These are phyloP conservation scores for Drosophila histrio DNA, from an alignment of 2,888 invertebrate genomes.

Conservation along the genomic window DNA sequence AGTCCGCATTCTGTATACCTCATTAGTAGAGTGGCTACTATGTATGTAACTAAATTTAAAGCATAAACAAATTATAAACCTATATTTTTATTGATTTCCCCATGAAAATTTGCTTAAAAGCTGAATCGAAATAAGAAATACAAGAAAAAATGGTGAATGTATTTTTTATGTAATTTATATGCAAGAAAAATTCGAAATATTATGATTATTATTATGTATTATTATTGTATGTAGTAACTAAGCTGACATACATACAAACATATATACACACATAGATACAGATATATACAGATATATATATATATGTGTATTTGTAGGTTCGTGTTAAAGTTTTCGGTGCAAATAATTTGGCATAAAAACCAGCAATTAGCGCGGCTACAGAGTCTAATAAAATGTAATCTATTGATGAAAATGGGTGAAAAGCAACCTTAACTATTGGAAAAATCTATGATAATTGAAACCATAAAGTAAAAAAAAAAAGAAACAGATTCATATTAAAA, in stretches of 20 bases:
- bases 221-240: constrained; percentile 50
- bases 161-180: constrained; percentile 74
- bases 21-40: constrained; percentile 67
- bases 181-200: constrained; percentile 16
- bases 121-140: constrained; percentile 26
- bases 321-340: constrained; percentile 61
- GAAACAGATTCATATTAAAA: constrained; percentile 57
- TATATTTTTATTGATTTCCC: constrained; percentile 40
- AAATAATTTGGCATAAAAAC: constrained; percentile 52
- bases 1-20: constrained; percentile 72
- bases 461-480: constrained; percentile 9
- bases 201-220: constrained; percentile 24
- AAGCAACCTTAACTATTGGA: constrained; percentile 72
- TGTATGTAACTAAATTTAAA: constrained; percentile 48
- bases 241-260: constrained; percentile 34
- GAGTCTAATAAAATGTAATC: constrained; percentile 67
- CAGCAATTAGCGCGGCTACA: constrained; percentile 57
- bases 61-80: background rate
- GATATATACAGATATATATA: constrained; percentile 2
- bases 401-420: constrained; percentile 31
- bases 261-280: constrained; percentile 8
- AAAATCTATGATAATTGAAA: constrained; percentile 25
- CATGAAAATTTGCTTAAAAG: constrained; percentile 42
- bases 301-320: constrained; percentile 29
- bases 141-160: constrained; percentile 54